These are phyloP conservation scores for Leptopilina syphax DNA, from an alignment of 2,888 invertebrate genomes.

Conservation along the genomic window DNA sequence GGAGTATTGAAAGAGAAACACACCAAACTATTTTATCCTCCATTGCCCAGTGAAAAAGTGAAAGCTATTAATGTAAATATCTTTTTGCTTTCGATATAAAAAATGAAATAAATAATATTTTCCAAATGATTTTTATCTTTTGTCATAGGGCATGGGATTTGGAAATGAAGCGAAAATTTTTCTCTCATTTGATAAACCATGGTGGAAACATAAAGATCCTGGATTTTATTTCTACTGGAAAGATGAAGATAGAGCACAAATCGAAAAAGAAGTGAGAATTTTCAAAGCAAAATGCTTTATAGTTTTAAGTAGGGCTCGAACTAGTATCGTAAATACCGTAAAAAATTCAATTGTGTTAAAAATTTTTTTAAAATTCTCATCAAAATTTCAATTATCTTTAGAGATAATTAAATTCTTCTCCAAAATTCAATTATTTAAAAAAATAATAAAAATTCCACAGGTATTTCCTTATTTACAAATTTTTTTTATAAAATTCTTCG, in stretches of 20 bases:
- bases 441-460: too few relatives aligned
- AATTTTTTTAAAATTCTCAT: too few relatives aligned
- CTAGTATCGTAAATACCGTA: too few relatives aligned
- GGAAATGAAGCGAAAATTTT: slow-evolving; percentile 85
- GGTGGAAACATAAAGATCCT: slow-evolving; percentile 78
- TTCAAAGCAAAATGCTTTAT: slow-evolving; percentile 1
- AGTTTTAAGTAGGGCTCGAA: too few relatives aligned
- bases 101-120: not conserved
- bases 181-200: slow-evolving; percentile 80
- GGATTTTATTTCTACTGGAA: slow-evolving; percentile 80
- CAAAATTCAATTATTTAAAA: too few relatives aligned
- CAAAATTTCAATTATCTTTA: too few relatives aligned
- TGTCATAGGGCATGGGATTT: slow-evolving; percentile 78
- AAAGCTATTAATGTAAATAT: slow-evolving; percentile 77
- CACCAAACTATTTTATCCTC: slow-evolving; percentile 79
- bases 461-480: too few relatives aligned
- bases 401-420: too few relatives aligned
- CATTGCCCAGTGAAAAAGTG: slow-evolving; percentile 79
- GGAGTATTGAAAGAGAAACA: slow-evolving; percentile 83
- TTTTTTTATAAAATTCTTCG: too few relatives aligned
- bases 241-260: slow-evolving; percentile 74
- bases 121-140: slow-evolving; percentile 43
- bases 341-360: too few relatives aligned
- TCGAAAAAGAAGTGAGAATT: slow-evolving; percentile 56
- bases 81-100: not conserved